Evolutionary conservation across 2,113 vertebrate genomes (phyloP).

Genomic region (Albula goreensis): DNA sequence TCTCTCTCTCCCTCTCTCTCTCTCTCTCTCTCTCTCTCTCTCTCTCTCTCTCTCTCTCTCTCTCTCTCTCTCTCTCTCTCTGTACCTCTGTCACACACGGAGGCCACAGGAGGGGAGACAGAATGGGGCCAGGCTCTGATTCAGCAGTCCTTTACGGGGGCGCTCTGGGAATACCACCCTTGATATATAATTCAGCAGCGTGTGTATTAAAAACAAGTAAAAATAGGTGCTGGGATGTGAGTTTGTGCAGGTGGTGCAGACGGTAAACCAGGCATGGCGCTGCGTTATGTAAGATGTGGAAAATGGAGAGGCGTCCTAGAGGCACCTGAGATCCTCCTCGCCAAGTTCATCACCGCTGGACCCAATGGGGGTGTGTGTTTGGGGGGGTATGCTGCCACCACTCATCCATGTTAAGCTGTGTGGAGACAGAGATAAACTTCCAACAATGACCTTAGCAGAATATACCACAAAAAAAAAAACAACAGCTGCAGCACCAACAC

Average conservation of each 20-base stretch:
- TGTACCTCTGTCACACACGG: not conserved
- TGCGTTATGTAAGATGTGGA: not conserved
- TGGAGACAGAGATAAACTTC: not conserved
- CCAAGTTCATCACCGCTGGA: not conserved
- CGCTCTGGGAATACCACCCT: not conserved
- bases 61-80: not conserved
- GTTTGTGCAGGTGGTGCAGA: not conserved
- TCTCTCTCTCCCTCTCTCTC: not conserved
- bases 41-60: not conserved
- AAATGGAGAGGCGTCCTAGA: not conserved
- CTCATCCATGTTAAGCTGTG: not conserved
- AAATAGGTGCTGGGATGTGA: not conserved
- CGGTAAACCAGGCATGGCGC: not conserved
- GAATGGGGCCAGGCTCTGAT: constrained; percentile 19
- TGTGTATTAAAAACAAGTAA: not conserved
- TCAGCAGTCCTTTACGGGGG: constrained; percentile 16
- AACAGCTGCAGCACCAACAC: not conserved
- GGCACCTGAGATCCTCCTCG: not conserved
- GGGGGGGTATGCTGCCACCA: not conserved
- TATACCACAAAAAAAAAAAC: not conserved
- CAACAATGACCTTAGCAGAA: not conserved
- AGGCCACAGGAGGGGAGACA: not conserved
- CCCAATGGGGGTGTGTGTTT: not conserved
- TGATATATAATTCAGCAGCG: not conserved
- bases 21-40: not conserved